Evolutionary conservation across 2,113 vertebrate genomes (phyloP).

Genomic region (Ceuthmochares aereus): DNA sequence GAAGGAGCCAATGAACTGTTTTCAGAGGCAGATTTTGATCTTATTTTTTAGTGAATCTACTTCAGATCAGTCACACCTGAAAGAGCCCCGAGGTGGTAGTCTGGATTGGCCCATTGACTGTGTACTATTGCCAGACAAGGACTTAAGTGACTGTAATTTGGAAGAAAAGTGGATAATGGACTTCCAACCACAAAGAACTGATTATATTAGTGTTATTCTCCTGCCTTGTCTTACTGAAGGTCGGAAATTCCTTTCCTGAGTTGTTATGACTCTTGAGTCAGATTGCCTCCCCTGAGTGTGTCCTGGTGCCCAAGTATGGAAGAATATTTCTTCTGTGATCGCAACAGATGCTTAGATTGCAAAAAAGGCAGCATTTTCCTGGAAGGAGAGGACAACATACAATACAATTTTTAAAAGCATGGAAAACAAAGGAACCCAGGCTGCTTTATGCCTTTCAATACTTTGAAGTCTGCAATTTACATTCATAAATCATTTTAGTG

Average conservation of each 20-base stretch:
- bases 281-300: background rate
- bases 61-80: background rate
- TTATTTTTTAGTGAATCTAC: background rate
- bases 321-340: conserved; percentile 1
- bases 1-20: background rate
- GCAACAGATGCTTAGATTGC: background rate
- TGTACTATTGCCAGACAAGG: background rate
- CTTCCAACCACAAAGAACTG: background rate
- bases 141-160: background rate
- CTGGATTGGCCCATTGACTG: background rate
- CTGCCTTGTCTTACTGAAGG: background rate
- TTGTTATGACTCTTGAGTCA: background rate
- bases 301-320: background rate
- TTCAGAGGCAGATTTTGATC: background rate
- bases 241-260: conserved; percentile 1
- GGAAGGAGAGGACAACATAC: background rate
- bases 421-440: background rate
- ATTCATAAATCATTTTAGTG: background rate
- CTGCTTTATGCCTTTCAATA: background rate
- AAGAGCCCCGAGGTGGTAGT: background rate
- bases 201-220: background rate
- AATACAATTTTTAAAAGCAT: background rate
- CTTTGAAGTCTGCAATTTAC: background rate
- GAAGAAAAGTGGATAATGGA: background rate
- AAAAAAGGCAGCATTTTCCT: background rate